Evolutionary conservation across 1,140 invertebrate species (phyloP).

Genomic region (Papilio polyxenes): DNA sequence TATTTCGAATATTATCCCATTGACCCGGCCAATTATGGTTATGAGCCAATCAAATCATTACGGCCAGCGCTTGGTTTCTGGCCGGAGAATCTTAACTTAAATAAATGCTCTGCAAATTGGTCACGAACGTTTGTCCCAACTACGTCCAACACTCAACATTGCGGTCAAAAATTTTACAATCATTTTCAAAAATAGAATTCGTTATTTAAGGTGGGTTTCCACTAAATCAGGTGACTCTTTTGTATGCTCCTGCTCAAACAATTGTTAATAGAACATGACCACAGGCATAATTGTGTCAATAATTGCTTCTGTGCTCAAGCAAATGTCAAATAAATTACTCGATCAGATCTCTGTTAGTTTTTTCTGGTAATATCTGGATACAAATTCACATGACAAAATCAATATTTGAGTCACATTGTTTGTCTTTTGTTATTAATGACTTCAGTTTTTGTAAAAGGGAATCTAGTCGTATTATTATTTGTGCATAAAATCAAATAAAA

Average conservation of each 20-base stretch:
- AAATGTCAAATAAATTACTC: conserved; percentile 7
- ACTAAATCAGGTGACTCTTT: not conserved
- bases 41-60: conserved; percentile 24
- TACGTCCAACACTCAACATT: not conserved
- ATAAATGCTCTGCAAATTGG: not conserved
- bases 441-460: not conserved
- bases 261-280: not conserved
- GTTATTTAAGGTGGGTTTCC: not conserved
- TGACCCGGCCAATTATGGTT: conserved; percentile 24
- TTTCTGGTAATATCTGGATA: not conserved
- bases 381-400: not conserved
- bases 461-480: too few relatives aligned
- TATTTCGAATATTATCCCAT: conserved; percentile 27
- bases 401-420: not conserved
- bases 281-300: not conserved
- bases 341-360: not conserved
- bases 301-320: not conserved
- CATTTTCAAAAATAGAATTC: not conserved
- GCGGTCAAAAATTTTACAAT: not conserved
- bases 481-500: too few relatives aligned
- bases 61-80: not conserved
- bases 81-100: conserved; percentile 1
- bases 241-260: not conserved
- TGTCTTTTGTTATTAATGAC: not conserved
- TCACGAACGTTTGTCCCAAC: not conserved